Evolutionary conservation across 64 coral and sea anemone species (phyloP), one percentile per base, ranked within the genome.

Genomic region (Acropora yongei): DNA sequence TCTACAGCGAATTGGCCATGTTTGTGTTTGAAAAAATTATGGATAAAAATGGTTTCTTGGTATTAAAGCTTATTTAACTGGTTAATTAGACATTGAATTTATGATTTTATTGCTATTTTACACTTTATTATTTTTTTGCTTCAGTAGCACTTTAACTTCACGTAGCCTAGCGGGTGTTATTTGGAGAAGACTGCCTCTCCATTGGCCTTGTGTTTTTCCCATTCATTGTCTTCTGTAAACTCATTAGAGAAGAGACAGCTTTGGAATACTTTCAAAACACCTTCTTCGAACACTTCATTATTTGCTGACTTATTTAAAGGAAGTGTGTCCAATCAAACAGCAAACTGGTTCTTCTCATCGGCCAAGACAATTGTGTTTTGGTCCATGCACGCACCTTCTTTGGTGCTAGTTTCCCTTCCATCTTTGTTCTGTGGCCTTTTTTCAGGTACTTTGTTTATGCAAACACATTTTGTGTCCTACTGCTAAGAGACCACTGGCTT

Each of bases 171-270:
- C 50, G 3, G 8, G 8, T 5, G 3, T 53, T 53, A 53, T 53
- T 8, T 53, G 50, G 8, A 53, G 50, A 53, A 53, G 50, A 53
- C 3, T 53, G 50, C 30, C 14, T 76, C 50, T 84, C 67, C 13
- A 47, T 76, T 91, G 83, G 8, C 79, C 46, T 76, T 53, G 19
- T 46, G 14, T 58, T 63, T 72, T 83, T 91, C 78, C 17, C 79
- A 1, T 73, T 91, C 77, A 1, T 91, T 83, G 19, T 80, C 78
- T 91, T 91, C 57, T 81, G 51, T 72, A 49, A 91, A 82, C 41
- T 91, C 61, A 2, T 53, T 42, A 4, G 78, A 91, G 65, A 55
- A 76, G 1, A 55, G 51, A 10, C 51, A 50, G 76, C 2, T 55
- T 55, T 55, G 10, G 51, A 55, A 55, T 0, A 55, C 51, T 10